Evolutionary conservation across 1,140 invertebrate genomes (phyloP), one percentile per base, ranked within the genome.

Genomic region (Cyphomyrmex costatus): DNA sequence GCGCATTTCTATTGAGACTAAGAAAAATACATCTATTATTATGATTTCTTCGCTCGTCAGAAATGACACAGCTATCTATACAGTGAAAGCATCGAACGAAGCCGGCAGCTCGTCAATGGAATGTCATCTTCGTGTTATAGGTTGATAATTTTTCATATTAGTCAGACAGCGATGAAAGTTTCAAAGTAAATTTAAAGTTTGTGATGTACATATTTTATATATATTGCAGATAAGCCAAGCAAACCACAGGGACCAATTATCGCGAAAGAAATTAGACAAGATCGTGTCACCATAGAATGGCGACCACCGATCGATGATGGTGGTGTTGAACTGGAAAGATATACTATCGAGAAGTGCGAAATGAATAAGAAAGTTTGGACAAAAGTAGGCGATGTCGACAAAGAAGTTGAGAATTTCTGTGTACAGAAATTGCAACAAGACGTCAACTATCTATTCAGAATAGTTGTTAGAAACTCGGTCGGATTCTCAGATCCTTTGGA

Each of bases 371-470:
- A 96, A 88, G 95, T 96, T 30, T 98, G 98, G 98, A 96, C 96
- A 51, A 97, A 96, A 94, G 97, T 98, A 0, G 96, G 97, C 10
- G 97, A 98, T 88, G 96, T 98, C 12, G 96, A 97, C 63, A 96
- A 96, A 83, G 96, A 97, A 78, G 96, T 97, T 1, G 95, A 96
- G 30, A 96, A 96, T 1, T 97, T 97, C 92, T 97, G 96, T 60
- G 96, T 99, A 71, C 97, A 98, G 91, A 97, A 97, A 90, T 95
- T 99, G 16, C 96, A 96, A 82, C 96, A 98, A 92, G 97, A 98
- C 89, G 95, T 96, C 24, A 97, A 98, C 91, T 99, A 99, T 91
- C 96, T 97, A 94, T 99, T 98, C 95, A 96, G 98, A 86, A 96
- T 99, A 24, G 96, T 97, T 87, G 98, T 98, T 36, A 96, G 96